These are phyloP conservation scores for Barbus barbus DNA, from an alignment of 2,113 vertebrate species.

Conservation along the genomic window DNA sequence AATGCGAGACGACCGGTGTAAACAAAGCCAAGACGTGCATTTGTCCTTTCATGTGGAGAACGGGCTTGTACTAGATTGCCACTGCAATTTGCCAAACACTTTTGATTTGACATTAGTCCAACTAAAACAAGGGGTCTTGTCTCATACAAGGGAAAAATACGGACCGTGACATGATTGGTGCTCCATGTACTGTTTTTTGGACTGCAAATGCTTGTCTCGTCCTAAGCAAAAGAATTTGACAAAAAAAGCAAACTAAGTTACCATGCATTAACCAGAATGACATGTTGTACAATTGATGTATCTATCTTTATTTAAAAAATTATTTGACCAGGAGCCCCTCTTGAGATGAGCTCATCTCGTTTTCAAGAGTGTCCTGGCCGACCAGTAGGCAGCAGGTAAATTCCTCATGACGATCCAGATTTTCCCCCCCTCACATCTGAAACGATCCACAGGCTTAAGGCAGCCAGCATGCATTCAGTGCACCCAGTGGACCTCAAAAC, in stretches of 20 bases:
- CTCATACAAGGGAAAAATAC: conserved; percentile 79
- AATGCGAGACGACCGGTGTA: not conserved
- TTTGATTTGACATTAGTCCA: conserved; percentile 60
- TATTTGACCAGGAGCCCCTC: conserved; percentile 84
- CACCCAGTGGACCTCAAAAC: conserved; percentile 1
- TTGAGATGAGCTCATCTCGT: conserved; percentile 86
- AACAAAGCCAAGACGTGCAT: conserved; percentile 64
- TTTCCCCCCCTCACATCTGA: conserved; percentile 64
- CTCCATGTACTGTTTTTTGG: conserved; percentile 78
- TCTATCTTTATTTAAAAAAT: conserved; percentile 82
- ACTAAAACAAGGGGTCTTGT: conserved; percentile 74
- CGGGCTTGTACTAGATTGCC: conserved; percentile 36
- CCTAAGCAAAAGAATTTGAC: conserved; percentile 56
- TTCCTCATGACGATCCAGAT: conserved; percentile 76
- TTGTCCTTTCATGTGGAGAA: conserved; percentile 71
- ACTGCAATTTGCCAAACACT: conserved; percentile 40
- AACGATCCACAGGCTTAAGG: conserved; percentile 41
- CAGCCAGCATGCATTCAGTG: conserved; percentile 27
- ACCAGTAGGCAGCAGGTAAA: conserved; percentile 84
- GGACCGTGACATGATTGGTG: conserved; percentile 78
- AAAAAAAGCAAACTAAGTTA: conserved; percentile 59
- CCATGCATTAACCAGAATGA: conserved; percentile 77
- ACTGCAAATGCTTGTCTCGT: conserved; percentile 81
- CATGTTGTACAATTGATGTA: conserved; percentile 79
- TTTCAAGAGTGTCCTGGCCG: conserved; percentile 85